These are phyloP conservation scores for Pyrocephalus nanus DNA, from an alignment of 2,797 vertebrate genomes.

Conservation along the genomic window DNA sequence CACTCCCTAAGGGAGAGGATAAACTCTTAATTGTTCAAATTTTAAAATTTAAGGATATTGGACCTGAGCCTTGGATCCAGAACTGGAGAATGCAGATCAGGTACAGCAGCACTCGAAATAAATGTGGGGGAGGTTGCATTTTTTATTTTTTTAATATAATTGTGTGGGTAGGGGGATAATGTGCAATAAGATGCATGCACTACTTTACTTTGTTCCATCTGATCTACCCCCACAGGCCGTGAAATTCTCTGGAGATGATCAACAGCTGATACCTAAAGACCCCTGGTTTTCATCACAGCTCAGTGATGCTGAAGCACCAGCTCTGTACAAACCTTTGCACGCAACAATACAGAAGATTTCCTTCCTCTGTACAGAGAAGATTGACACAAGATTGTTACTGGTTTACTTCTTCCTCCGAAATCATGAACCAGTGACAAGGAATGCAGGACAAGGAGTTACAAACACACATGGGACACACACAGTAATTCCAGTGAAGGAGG, in stretches of 20 bases:
- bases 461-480: background rate
- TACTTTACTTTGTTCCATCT: background rate
- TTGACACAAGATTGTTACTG: background rate
- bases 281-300: background rate
- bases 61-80: background rate
- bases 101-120: background rate
- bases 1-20: fast-evolving
- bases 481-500: background rate
- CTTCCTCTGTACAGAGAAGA: background rate
- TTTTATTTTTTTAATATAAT: background rate
- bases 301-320: background rate
- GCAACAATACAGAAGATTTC: constrained; percentile 9
- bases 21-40: background rate
- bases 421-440: background rate
- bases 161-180: background rate
- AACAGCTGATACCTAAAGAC: background rate
- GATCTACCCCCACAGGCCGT: background rate
- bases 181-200: background rate
- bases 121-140: background rate
- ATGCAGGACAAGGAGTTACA: background rate
- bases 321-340: background rate
- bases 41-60: background rate
- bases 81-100: background rate
- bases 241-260: background rate
- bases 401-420: background rate